Percentiles rank a stretch among this genome's conserved stretches.
These are phyloP conservation scores for Tamias sibiricus DNA, from an alignment of 2,113 vertebrate species.

Conservation along the genomic window DNA sequence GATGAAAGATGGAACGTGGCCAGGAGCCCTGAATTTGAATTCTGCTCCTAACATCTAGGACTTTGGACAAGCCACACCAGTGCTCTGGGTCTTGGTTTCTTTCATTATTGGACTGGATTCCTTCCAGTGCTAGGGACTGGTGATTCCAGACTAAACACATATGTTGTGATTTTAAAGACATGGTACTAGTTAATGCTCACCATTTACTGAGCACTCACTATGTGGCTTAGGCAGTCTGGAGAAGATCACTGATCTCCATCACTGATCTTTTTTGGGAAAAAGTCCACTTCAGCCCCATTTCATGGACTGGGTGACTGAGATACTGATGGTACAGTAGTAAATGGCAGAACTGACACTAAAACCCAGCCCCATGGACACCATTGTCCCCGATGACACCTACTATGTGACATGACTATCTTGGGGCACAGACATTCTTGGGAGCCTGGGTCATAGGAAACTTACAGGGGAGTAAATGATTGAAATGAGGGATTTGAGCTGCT, in stretches of 20 bases:
- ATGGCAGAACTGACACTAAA: not conserved
- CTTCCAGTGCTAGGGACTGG: not conserved
- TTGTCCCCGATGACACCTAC: too few species aligned
- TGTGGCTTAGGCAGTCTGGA: not conserved
- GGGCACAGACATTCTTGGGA: not conserved
- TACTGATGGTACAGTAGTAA: not conserved
- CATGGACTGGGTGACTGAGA: not conserved
- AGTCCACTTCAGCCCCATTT: not conserved
- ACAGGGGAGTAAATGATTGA: not conserved
- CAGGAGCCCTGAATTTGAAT: not conserved
- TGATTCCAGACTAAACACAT: not conserved
- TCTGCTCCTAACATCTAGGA: not conserved
- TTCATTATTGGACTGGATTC: not conserved
- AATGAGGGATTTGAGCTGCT: not conserved
- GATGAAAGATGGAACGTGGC: not conserved
- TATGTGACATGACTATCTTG: not conserved
- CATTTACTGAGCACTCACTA: not conserved
- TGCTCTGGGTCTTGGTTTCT: not conserved
- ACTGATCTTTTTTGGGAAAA: not conserved
- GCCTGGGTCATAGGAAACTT: not conserved
- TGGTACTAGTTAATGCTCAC: fast-evolving
- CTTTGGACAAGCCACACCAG: not conserved
- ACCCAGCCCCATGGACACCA: not conserved
- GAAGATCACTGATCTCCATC: not conserved
- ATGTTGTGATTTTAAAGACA: not conserved